phyloP scores from a whole-genome alignment of 2,888 invertebrate species.

The Cephus spinipes region DNA sequence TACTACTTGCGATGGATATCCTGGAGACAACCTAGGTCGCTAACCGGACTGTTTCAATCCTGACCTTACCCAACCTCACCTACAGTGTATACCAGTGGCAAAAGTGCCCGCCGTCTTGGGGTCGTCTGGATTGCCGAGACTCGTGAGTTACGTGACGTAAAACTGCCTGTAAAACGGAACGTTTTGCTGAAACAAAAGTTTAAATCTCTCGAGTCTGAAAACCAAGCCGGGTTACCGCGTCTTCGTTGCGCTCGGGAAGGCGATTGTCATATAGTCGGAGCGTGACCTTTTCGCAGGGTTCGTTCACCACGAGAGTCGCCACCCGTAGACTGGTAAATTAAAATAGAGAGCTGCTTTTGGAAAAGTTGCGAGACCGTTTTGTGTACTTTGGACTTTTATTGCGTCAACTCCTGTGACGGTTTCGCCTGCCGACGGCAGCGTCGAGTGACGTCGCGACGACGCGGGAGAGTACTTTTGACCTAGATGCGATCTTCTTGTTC shows the following conservation, averaged over 20 bases:
- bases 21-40: conserved; percentile 37
- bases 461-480: conserved; percentile 62
- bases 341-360: conserved; percentile 1
- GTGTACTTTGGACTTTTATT: conserved; percentile 2
- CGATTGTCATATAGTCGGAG: conserved; percentile 3
- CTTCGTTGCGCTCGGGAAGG: conserved; percentile 17
- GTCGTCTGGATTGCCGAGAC: conserved; percentile 45
- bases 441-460: conserved; percentile 43
- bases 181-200: background rate
- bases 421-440: conserved; percentile 18
- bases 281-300: conserved; percentile 29
- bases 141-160: conserved; percentile 48
- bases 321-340: background rate
- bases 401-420: background rate
- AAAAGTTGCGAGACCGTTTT: conserved; percentile 14
- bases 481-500: conserved; percentile 37
- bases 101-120: conserved; percentile 39
- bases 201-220: background rate
- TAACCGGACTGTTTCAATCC: conserved; percentile 42
- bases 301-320: conserved; percentile 28
- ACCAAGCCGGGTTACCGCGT: background rate
- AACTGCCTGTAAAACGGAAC: conserved; percentile 42
- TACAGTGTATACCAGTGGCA: conserved; percentile 29
- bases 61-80: conserved; percentile 47
- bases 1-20: background rate